Evolutionary conservation across 2,113 vertebrate species (phyloP).

Genomic region (Vulpes vulpes): DNA sequence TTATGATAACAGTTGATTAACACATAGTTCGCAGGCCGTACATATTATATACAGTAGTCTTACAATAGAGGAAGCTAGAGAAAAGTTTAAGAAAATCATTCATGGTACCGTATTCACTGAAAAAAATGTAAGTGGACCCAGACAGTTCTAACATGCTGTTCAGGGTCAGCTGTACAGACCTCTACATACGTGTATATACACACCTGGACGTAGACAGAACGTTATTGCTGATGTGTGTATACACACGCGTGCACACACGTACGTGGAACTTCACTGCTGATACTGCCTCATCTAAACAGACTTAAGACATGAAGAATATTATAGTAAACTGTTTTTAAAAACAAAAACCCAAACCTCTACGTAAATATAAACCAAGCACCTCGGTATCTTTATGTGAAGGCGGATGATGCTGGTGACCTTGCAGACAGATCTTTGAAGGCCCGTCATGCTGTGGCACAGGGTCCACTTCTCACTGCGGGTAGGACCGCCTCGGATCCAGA

Average conservation of each 20-base stretch:
- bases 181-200: background rate
- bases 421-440: background rate
- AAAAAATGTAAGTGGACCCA: background rate
- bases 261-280: conserved; percentile 30
- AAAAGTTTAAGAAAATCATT: background rate
- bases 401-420: conserved; percentile 27
- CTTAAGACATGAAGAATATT: conserved; percentile 37
- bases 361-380: conserved; percentile 52
- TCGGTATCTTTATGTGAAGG: background rate
- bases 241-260: background rate
- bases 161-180: background rate
- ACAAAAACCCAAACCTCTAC: background rate
- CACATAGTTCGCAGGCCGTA: background rate
- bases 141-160: background rate
- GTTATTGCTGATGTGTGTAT: background rate
- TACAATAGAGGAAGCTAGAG: background rate
- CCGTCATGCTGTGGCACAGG: background rate
- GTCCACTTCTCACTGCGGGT: background rate
- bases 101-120: background rate
- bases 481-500: background rate
- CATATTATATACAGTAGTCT: background rate
- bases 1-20: background rate
- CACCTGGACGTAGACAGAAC: background rate
- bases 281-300: conserved; percentile 22
- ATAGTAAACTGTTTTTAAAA: conserved; percentile 40